These are phyloP conservation scores for Raja brachyura DNA, from an alignment of 2,113 vertebrate species.

Conservation along the genomic window DNA sequence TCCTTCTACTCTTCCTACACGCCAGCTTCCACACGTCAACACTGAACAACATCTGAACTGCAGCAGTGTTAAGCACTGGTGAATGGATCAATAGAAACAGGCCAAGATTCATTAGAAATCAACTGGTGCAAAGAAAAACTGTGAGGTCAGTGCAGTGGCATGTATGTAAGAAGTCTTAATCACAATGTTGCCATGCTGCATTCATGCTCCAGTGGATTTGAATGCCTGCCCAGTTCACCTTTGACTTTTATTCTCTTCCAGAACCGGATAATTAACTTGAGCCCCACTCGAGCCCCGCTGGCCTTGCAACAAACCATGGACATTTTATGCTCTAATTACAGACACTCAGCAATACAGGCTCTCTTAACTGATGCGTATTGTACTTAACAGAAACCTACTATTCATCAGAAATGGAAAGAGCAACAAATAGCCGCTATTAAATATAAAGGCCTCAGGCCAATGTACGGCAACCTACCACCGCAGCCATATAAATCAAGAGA, in stretches of 20 bases:
- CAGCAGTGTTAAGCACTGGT: neutral
- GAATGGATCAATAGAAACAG: neutral
- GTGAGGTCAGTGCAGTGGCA: neutral
- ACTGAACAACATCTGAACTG: constrained; percentile 4
- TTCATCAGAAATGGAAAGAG: constrained; percentile 28
- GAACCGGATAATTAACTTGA: constrained; percentile 29
- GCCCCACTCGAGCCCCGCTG: neutral
- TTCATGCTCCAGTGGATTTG: constrained; percentile 22
- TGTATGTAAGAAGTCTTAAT: neutral
- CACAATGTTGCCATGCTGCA: constrained; percentile 22
- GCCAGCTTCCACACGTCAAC: neutral
- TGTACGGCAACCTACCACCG: neutral
- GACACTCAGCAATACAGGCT: neutral
- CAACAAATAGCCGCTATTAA: constrained; percentile 19
- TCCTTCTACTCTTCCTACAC: neutral
- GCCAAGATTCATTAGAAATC: constrained; percentile 1
- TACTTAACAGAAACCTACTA: constrained; percentile 8
- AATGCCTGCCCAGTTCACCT: constrained; percentile 18
- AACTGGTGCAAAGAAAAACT: neutral
- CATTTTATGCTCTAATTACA: constrained; percentile 23
- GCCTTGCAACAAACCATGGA: neutral
- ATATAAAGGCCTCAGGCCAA: constrained; percentile 27
- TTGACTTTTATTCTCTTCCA: constrained; percentile 17
- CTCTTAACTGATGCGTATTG: constrained; percentile 11
- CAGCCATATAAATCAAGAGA: constrained; percentile 19